Evolutionary conservation across 2,888 invertebrate genomes (phyloP), one percentile per base, ranked within the genome.

Genomic region (Ochropleura leucogaster): DNA sequence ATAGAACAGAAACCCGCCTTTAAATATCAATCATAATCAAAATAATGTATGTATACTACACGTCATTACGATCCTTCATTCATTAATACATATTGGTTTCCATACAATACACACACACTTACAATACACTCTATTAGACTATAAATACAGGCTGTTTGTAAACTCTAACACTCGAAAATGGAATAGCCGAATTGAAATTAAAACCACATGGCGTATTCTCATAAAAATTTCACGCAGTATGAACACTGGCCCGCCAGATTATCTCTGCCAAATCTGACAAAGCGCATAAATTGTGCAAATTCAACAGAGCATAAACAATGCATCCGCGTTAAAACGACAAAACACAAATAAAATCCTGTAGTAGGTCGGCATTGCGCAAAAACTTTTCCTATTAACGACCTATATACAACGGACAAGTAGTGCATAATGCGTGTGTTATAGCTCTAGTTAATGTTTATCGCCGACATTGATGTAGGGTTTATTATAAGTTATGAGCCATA

Each of bases 321-420:
- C 85, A 87, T 87, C 79, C 82, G 72, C 75, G 77, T 87, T 88
- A 74, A 78, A 88, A 82, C 75, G 77, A 85, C 84, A 83, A 75
- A 84, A 83, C 79, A 80, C 74, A 84, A 85, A 86, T 84, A 84
- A 84, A 86, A 86, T 84, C 57, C 66, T 79, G 85, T 87, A 82
- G 79, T 82, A 81, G 83, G 84, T 85, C 88, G 78, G 87, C 87
- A 90, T 82, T 91, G 89, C 89, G 91, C 90, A 90, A 90, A 92
- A 93, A 94, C 87, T 93, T 94, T 92, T 88, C 89, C 90, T 91
- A 92, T 93, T 92, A 92, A 90, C 87, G 72, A 76, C 65, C 88
- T 87, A 88, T 88, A 90, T 89, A 74, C 89, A 83, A 89, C 89
- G 83, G 89, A 88, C 87, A 84, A 87, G 84, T 82, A 77, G 87